These are phyloP conservation scores for Drosophila guanche DNA, from an alignment of 1,140 invertebrate species.

Conservation along the genomic window DNA sequence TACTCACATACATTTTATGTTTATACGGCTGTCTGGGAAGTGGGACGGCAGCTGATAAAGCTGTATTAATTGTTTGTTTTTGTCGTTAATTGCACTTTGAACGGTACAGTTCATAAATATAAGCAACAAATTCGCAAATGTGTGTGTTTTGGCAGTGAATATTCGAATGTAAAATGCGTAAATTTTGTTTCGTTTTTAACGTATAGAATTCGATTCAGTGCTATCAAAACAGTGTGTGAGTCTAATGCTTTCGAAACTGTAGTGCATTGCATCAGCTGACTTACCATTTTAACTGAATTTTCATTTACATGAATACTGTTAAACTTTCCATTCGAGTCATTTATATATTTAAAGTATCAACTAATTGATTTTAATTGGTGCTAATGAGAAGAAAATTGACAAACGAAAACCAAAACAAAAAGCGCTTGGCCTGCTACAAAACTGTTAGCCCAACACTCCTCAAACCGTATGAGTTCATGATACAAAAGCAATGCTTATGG, in stretches of 20 bases:
- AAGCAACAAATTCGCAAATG: background rate
- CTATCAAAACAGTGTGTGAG: no score
- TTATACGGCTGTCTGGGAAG: slow-evolving; percentile 42
- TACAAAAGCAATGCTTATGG: slow-evolving; percentile 23
- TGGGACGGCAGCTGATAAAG: slow-evolving; percentile 34
- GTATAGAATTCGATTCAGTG: no score
- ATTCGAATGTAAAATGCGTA: slow-evolving; percentile 20
- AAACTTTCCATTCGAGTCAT: no score
- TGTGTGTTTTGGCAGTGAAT: slow-evolving; percentile 27
- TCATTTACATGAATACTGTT: no score
- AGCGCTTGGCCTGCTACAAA: background rate
- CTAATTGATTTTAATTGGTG: background rate
- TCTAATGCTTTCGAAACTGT: no score
- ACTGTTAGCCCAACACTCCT: background rate
- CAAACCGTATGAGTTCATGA: background rate
- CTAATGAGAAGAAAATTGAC: slow-evolving; percentile 1
- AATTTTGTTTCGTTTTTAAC: background rate
- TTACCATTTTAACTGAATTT: no score
- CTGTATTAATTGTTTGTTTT: slow-evolving; percentile 21
- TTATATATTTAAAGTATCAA: no score
- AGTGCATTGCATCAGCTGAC: no score
- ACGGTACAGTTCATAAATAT: slow-evolving; percentile 25
- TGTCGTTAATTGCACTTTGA: slow-evolving; percentile 46
- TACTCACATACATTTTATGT: slow-evolving; percentile 6
- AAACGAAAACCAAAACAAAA: slow-evolving; percentile 4